Percentiles rank a stretch among this genome's conserved stretches.
These are phyloP conservation scores for Chloroceryle inda DNA, from an alignment of 2,797 vertebrate species.

Conservation along the genomic window DNA sequence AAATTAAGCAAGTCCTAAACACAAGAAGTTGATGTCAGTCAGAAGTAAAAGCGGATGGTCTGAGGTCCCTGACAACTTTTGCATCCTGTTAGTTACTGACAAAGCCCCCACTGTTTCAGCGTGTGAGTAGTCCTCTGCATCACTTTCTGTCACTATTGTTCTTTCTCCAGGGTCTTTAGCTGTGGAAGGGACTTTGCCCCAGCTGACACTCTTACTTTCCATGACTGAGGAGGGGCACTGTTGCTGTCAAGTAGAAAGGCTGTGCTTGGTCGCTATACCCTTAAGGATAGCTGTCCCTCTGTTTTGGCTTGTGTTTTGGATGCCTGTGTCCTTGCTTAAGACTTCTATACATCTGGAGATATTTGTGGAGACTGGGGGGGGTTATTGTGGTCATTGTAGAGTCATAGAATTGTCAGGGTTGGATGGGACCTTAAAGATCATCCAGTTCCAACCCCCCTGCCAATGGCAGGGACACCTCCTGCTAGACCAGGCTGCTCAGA, in stretches of 20 bases:
- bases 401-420: no score
- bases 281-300: not conserved
- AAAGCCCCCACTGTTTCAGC: not conserved
- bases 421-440: no score
- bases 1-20: not conserved
- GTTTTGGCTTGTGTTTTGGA: not conserved
- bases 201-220: not conserved
- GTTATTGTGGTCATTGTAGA: rapidly evolving
- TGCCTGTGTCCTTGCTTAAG: not conserved
- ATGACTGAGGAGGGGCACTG: not conserved
- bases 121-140: not conserved
- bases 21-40: not conserved
- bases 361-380: not conserved
- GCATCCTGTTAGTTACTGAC: not conserved
- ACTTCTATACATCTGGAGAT: not conserved
- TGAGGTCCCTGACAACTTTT: not conserved
- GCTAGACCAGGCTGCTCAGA: no score
- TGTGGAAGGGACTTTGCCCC: not conserved
- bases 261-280: not conserved
- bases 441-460: no score
- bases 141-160: not conserved
- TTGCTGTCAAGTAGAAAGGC: not conserved
- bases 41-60: not conserved
- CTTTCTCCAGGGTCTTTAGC: not conserved
- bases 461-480: no score